Conservation (phyloP, 2,888 invertebrate species). For the Drosophila stalkeri region DNA sequence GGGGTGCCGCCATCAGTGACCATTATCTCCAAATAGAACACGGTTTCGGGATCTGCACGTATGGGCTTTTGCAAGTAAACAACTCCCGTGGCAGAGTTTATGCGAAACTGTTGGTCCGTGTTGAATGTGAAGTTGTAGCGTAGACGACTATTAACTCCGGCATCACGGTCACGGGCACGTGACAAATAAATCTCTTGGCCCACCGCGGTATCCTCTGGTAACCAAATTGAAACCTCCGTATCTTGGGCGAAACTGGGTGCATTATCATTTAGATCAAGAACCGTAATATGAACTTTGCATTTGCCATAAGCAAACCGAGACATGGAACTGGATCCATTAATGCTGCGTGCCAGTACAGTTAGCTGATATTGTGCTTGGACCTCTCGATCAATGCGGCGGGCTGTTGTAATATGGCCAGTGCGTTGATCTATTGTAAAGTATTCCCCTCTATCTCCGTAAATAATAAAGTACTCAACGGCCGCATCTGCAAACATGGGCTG, state of each 20-base stretch:
- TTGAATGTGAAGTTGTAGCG: conserved; percentile 93
- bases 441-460: conserved; percentile 86
- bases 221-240: conserved; percentile 87
- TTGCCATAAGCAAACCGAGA: conserved; percentile 90
- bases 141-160: conserved; percentile 94
- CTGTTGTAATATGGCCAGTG: conserved; percentile 92
- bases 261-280: conserved; percentile 96
- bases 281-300: conserved; percentile 91
- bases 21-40: conserved; percentile 91
- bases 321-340: conserved; percentile 13
- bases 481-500: conserved; percentile 21
- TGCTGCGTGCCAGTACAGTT: conserved; percentile 91
- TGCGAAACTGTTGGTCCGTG: conserved; percentile 92
- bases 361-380: conserved; percentile 91
- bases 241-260: conserved; percentile 93
- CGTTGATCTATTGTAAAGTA: conserved; percentile 93
- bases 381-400: conserved; percentile 94
- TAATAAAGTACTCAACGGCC: conserved; percentile 87
- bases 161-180: conserved; percentile 94
- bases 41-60: conserved; percentile 89
- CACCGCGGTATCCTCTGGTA: conserved; percentile 96
- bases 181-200: conserved; percentile 96
- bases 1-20: conserved; percentile 94
- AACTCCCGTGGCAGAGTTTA: conserved; percentile 94
- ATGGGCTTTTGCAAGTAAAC: conserved; percentile 94